These are phyloP conservation scores for Harpagoxenus sublaevis DNA, from an alignment of 2,888 invertebrate genomes.

Conservation along the genomic window DNA sequence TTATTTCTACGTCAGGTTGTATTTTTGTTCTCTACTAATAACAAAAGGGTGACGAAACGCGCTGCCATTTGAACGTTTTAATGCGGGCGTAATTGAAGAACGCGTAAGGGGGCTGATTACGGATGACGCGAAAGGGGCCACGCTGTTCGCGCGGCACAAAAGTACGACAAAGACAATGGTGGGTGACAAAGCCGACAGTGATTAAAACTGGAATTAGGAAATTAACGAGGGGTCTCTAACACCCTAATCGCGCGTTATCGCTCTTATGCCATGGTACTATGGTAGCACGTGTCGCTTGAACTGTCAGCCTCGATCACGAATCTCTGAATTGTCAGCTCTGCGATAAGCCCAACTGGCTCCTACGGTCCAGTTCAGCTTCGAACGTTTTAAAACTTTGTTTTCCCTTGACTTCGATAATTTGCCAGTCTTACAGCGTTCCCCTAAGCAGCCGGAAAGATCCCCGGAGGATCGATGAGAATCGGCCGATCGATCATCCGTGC, in stretches of 20 bases:
- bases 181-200: slow-evolving; percentile 75
- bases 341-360: not conserved
- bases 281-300: slow-evolving; percentile 9
- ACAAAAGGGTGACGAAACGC: slow-evolving; percentile 23
- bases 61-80: slow-evolving; percentile 71
- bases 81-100: slow-evolving; percentile 70
- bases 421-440: not conserved
- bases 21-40: not conserved
- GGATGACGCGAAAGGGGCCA: slow-evolving; percentile 69
- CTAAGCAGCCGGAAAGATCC: slow-evolving; percentile 1
- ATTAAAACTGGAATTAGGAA: slow-evolving; percentile 84
- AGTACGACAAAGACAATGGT: slow-evolving; percentile 80
- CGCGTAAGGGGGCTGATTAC: slow-evolving; percentile 83
- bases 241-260: slow-evolving; percentile 57
- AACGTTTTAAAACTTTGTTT: slow-evolving; percentile 3
- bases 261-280: slow-evolving; percentile 55
- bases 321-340: not conserved
- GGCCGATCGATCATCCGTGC: slow-evolving; percentile 68
- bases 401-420: not conserved
- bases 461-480: slow-evolving; percentile 19
- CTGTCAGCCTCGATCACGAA: slow-evolving; percentile 26
- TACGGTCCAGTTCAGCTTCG: not conserved
- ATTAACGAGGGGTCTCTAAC: slow-evolving; percentile 74
- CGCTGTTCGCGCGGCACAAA: slow-evolving; percentile 74
- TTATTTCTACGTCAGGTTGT: not conserved